Evolutionary conservation across 2,797 vertebrate genomes (phyloP).

Genomic region (Hoplostethus mediterraneus): DNA sequence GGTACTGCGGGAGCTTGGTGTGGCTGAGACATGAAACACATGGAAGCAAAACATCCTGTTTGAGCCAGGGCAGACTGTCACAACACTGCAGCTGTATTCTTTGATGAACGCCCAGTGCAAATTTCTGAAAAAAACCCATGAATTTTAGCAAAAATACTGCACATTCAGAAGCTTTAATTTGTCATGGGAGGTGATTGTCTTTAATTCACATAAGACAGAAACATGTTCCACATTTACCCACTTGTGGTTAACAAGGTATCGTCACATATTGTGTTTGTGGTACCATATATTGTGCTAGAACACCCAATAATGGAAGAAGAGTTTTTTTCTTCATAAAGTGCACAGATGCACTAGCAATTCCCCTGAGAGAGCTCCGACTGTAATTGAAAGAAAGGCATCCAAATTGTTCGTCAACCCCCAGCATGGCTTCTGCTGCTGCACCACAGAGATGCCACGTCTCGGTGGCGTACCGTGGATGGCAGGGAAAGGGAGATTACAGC

Average conservation of each 20-base stretch:
- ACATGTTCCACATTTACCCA: constrained; percentile 1
- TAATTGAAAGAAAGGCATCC: constrained; percentile 67
- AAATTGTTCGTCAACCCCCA: constrained; percentile 68
- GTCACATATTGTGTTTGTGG: not conserved
- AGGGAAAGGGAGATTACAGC: constrained; percentile 60
- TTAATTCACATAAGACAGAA: constrained; percentile 36
- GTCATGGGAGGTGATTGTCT: constrained; percentile 29
- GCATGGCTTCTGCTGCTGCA: constrained; percentile 58
- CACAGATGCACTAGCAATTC: constrained; percentile 34
- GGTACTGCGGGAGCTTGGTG: constrained; percentile 35
- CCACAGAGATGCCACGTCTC: constrained; percentile 56
- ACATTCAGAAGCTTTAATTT: constrained; percentile 14
- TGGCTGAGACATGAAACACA: constrained; percentile 52
- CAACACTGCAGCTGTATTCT: constrained; percentile 16
- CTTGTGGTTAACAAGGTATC: no score
- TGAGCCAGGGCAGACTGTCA: constrained; percentile 41
- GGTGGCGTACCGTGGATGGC: constrained; percentile 24
- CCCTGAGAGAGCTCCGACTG: constrained; percentile 36
- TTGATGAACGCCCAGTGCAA: constrained; percentile 43
- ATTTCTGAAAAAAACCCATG: constrained; percentile 4
- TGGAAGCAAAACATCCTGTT: constrained; percentile 46
- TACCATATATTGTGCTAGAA: constrained; percentile 15
- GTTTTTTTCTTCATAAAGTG: not conserved
- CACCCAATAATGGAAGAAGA: constrained; percentile 8
- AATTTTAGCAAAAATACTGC: constrained; percentile 28